These are phyloP conservation scores for Adelges cooleyi DNA, from an alignment of 1,140 invertebrate species.

Conservation along the genomic window DNA sequence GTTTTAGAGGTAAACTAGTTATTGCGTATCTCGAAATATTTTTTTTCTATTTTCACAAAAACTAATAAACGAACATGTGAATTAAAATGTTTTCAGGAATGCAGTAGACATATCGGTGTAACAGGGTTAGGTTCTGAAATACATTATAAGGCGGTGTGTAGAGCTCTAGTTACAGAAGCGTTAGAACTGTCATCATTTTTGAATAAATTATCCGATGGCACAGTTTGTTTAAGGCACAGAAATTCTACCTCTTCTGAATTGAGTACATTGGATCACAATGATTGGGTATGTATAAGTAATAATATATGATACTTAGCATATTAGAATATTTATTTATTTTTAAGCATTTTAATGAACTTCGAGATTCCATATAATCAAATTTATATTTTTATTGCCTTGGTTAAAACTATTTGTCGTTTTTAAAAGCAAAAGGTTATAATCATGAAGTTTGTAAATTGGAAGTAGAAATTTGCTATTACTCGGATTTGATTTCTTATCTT, in stretches of 20 bases:
- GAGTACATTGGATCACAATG: conserved; percentile 65
- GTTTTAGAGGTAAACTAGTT: conserved; percentile 25
- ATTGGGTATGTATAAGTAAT: conserved; percentile 70
- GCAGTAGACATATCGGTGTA: conserved; percentile 51
- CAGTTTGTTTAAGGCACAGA: conserved; percentile 46
- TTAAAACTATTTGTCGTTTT: no score
- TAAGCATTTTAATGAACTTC: no score
- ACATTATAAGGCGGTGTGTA: conserved; percentile 83
- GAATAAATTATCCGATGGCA: conserved; percentile 55
- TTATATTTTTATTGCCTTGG: no score
- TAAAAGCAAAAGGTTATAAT: no score
- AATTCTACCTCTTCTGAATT: conserved; percentile 48
- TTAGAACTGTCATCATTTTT: conserved; percentile 80
- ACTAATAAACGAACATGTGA: background rate
- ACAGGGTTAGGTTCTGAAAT: conserved; percentile 43
- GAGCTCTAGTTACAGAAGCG: conserved; percentile 79
- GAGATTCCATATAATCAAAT: no score
- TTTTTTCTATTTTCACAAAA: background rate
- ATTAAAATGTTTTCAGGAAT: conserved; percentile 45
- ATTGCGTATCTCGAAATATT: background rate
- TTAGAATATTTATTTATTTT: no score
- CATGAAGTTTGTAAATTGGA: no score
- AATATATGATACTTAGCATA: no score
- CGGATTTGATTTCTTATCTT: no score
- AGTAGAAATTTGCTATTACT: no score